A percentile compares a stretch with the other conserved stretches of the same genome.
Evolutionary conservation across 2,888 invertebrate genomes (phyloP).

Genomic region (Trachelus iudaicus): DNA sequence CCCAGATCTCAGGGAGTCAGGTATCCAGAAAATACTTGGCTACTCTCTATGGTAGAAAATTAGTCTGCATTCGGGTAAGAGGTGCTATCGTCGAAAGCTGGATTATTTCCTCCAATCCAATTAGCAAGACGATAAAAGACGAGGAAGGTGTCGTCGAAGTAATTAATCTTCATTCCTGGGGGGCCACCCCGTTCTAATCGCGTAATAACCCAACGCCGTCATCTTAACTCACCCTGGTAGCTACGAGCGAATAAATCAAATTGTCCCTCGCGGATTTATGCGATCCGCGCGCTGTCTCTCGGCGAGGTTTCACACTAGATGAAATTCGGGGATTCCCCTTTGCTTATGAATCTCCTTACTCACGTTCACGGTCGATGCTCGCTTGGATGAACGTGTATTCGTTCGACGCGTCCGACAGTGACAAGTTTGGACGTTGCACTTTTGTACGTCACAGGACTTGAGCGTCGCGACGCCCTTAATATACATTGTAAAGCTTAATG

Average conservation of each 20-base stretch:
- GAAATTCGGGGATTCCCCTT: not conserved
- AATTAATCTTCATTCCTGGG: constrained; percentile 47
- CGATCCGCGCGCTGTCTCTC: not conserved
- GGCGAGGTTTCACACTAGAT: not conserved
- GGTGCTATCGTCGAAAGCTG: constrained; percentile 31
- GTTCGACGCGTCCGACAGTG: not conserved
- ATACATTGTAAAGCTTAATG: not conserved
- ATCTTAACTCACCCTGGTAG: constrained; percentile 1
- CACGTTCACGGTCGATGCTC: not conserved
- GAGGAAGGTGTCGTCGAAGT: constrained; percentile 32
- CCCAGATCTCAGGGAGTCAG: not conserved
- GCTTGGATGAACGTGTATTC: not conserved
- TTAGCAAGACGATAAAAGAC: constrained; percentile 46
- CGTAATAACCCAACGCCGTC: constrained; percentile 44
- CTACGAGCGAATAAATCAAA: constrained; percentile 5
- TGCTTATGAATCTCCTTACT: not conserved
- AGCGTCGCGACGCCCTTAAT: not conserved
- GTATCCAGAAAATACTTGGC: not conserved
- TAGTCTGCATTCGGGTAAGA: constrained; percentile 31
- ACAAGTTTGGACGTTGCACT: not conserved
- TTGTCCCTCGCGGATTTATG: not conserved
- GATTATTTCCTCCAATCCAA: constrained; percentile 49
- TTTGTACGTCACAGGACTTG: not conserved
- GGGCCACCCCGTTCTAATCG: constrained; percentile 44
- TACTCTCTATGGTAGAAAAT: constrained; percentile 18